phyloP scores from a whole-genome alignment of 2,113 vertebrate species.

The Bostrychus sinensis region DNA sequence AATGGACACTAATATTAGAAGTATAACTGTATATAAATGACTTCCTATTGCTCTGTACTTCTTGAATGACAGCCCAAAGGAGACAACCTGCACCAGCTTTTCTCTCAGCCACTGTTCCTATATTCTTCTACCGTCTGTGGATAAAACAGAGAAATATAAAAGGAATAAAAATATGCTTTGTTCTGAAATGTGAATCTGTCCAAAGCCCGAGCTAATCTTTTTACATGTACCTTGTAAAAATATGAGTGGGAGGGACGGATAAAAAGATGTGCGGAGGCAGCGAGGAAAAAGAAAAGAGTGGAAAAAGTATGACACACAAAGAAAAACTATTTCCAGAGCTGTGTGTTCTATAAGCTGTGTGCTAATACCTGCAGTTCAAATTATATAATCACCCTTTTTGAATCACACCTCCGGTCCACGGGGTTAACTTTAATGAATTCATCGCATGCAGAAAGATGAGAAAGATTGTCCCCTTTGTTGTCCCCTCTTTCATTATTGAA shows the following conservation, averaged over 20 bases:
- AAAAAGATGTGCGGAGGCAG: slow-evolving; percentile 53
- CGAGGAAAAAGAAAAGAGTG: slow-evolving; percentile 60
- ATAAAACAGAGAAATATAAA: neutral
- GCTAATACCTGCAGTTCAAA: slow-evolving; percentile 47
- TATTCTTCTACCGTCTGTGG: neutral
- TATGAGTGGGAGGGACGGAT: slow-evolving; percentile 57
- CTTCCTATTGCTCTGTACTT: no score
- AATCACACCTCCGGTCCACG: slow-evolving; percentile 51
- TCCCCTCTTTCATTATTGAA: slow-evolving; percentile 41
- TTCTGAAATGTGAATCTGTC: slow-evolving; percentile 7
- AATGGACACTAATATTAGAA: no score
- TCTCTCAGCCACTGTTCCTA: neutral
- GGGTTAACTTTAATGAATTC: slow-evolving; percentile 40
- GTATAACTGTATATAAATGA: no score
- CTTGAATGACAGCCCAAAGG: no score
- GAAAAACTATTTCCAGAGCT: slow-evolving; percentile 63
- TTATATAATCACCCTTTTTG: slow-evolving; percentile 55
- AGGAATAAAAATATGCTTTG: neutral
- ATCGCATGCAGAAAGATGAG: slow-evolving; percentile 13
- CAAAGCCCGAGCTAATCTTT: slow-evolving; percentile 31
- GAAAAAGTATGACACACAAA: slow-evolving; percentile 68
- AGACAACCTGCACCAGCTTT: neutral
- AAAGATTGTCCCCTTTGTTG: slow-evolving; percentile 16
- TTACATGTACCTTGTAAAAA: slow-evolving; percentile 49
- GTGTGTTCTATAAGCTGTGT: slow-evolving; percentile 22